These are phyloP conservation scores for Eustalomyia histrio DNA, from an alignment of 2,888 invertebrate species.

Conservation along the genomic window DNA sequence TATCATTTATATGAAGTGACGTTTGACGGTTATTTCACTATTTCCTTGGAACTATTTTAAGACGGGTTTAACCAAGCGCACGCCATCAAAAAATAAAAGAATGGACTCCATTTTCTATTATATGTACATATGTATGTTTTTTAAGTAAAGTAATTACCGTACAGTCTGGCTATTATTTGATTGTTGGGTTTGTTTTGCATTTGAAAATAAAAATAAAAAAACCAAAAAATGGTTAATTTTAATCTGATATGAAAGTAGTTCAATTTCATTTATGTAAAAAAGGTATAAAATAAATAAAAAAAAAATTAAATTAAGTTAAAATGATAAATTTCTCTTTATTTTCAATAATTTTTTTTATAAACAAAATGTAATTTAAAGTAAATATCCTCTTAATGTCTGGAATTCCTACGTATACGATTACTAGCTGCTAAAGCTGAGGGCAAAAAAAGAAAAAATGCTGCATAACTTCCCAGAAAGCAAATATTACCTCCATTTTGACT, in stretches of 20 bases:
- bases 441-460: constrained; percentile 65
- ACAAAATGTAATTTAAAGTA: too few species aligned
- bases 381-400: too few species aligned
- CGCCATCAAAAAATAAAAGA: constrained; percentile 34
- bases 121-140: constrained; percentile 9
- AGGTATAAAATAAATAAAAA: too few species aligned
- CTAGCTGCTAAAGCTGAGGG: constrained; percentile 39
- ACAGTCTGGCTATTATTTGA: constrained; percentile 10
- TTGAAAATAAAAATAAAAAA: neutral
- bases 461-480: constrained; percentile 65
- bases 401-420: too few species aligned
- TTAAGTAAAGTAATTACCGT: constrained; percentile 29
- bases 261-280: too few species aligned
- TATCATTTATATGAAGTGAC: constrained; percentile 72
- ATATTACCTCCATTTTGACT: constrained; percentile 68
- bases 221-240: constrained; percentile 13
- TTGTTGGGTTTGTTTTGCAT: neutral
- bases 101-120: constrained; percentile 51
- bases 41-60: constrained; percentile 46
- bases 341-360: too few species aligned
- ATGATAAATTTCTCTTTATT: too few species aligned
- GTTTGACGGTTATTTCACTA: constrained; percentile 71
- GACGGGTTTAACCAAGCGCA: constrained; percentile 53
- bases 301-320: too few species aligned
- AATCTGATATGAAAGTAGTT: constrained; percentile 16